A percentile compares a stretch with the other conserved stretches of the same genome.
Evolutionary conservation across 2,113 vertebrate species (phyloP).

Genomic region (Blennius ocellaris): DNA sequence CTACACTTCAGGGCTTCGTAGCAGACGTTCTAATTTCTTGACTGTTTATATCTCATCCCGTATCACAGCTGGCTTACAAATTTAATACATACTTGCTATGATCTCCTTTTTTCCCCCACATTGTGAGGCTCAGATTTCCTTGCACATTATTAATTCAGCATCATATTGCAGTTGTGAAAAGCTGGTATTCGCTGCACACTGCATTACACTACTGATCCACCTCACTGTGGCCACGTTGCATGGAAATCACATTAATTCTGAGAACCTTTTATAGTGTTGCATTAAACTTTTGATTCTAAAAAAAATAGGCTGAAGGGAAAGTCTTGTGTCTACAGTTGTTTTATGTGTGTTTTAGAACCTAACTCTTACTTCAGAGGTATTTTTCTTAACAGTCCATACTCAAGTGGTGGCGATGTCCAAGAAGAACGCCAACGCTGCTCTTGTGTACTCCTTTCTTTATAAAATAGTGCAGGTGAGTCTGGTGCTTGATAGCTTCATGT

Average conservation of each 20-base stretch:
- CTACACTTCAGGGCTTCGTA: constrained; percentile 31
- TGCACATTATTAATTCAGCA: constrained; percentile 67
- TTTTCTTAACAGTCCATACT: constrained; percentile 70
- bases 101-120: constrained; percentile 23
- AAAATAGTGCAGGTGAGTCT: constrained; percentile 85
- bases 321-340: not conserved
- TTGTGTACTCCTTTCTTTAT: constrained; percentile 87
- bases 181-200: constrained; percentile 51
- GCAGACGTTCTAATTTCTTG: constrained; percentile 10
- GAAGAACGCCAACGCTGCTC: constrained; percentile 86
- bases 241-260: constrained; percentile 28
- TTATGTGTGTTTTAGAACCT: not conserved
- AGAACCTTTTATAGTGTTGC: constrained; percentile 27
- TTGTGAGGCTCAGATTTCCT: constrained; percentile 23
- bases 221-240: constrained; percentile 55
- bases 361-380: not conserved
- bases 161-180: constrained; percentile 50
- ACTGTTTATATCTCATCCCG: constrained; percentile 19
- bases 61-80: constrained; percentile 34
- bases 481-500: not conserved
- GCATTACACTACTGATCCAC: constrained; percentile 47
- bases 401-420: constrained; percentile 87
- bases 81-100: constrained; percentile 20
- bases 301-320: not conserved
- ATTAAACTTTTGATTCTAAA: constrained; percentile 1